phyloP scores from a whole-genome alignment of 2,113 vertebrate species.

The Ctenomys sociabilis region DNA sequence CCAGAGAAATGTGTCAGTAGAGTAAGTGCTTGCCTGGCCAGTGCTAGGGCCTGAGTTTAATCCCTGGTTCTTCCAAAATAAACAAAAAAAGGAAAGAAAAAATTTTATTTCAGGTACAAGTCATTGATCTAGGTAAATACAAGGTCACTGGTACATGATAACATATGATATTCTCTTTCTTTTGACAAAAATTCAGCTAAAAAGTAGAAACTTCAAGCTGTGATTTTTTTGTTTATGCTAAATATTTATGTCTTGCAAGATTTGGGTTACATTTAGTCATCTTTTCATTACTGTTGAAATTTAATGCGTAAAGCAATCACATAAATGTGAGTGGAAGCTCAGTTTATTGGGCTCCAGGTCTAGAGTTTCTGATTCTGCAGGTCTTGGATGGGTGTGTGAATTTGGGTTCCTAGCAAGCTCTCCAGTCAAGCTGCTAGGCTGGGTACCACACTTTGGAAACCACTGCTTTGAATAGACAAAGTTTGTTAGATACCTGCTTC shows the following conservation, averaged over 20 bases:
- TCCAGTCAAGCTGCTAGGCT: neutral
- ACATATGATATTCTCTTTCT: neutral
- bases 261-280: neutral
- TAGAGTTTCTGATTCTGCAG: neutral
- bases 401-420: neutral
- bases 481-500: neutral
- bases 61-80: too few species aligned
- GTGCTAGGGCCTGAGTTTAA: too few species aligned
- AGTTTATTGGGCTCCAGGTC: neutral
- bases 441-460: neutral
- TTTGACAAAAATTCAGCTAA: neutral
- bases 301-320: neutral
- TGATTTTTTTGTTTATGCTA: neutral
- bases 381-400: neutral
- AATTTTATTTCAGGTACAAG: neutral
- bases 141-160: neutral
- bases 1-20: too few species aligned
- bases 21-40: too few species aligned
- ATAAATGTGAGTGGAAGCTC: neutral
- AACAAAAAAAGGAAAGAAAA: too few species aligned
- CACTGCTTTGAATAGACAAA: neutral
- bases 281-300: neutral
- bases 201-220: neutral
- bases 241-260: neutral
- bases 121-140: constrained; percentile 1